Evolutionary conservation across 2,113 vertebrate genomes (phyloP), one percentile per base, ranked within the genome.

Genomic region (Bubalus kerabau): DNA sequence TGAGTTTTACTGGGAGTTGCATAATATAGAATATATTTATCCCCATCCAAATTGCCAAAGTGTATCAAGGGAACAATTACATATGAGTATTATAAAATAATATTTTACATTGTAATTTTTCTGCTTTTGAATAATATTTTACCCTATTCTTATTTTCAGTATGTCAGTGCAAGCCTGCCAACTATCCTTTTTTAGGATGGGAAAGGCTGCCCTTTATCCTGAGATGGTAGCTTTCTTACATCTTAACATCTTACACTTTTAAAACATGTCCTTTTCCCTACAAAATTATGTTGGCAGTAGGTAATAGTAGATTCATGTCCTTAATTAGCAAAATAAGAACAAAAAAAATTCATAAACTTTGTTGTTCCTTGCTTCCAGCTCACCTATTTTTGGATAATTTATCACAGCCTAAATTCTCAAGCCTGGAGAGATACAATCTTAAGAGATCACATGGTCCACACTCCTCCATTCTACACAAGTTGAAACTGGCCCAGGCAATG

Each of bases 121-220:
- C 87, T 95, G 62, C 60, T 88, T 91, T 83, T 57, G 76, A 83
- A 46, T 90, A 87, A 67, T 60, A 74, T 62, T 92, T 96, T 90
- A 71, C 6, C 30, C 43, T 60, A 43, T n/a, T 87, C 60, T 97
- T 95, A 83, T 21, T 84, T 94, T 84, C 89, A 40, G 6, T 67
- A 67, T 50, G 82, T 87, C 56, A 67, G 9, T 30, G 16, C 26
- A 78, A 94, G 50, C 21, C 24, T 81, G 57, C 19, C 40, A 96
- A 85, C 30, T 74, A 46, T 32, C 11, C 9, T 81, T 91, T 85
- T 87, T 56, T 57, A 64, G 74, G 36, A 50, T 36, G 28, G 76
- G 46, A 59, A 46, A 90, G 7, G 21, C 28, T 84, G 19, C 9
- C 12, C 7, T 89, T 96, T 87, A 87, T 83, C 13, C 2, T 85